Conservation (phyloP, 2,888 invertebrate species). For the Masnerella sp. region DNA sequence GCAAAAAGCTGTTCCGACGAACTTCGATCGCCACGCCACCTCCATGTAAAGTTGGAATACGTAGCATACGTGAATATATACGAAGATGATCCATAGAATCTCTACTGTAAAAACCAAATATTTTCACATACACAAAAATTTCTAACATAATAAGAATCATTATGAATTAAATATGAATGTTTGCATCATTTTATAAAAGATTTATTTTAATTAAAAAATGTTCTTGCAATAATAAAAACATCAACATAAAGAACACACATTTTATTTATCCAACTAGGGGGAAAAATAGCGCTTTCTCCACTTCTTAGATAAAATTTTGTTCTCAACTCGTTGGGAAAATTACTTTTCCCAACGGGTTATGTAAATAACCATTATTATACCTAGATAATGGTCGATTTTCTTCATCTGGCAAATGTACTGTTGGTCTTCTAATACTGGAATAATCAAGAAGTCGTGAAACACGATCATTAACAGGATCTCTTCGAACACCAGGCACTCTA, state of each 20-base stretch:
- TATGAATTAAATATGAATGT: too few relatives aligned
- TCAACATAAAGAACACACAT: too few relatives aligned
- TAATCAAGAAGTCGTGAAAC: constrained; percentile 14
- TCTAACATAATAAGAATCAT: too few relatives aligned
- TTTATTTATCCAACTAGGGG: not conserved
- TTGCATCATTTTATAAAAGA: too few relatives aligned
- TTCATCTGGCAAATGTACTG: constrained; percentile 22
- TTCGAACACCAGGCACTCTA: constrained; percentile 29
- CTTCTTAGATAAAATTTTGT: too few relatives aligned
- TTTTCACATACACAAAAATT: too few relatives aligned
- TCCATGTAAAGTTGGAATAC: constrained; percentile 42
- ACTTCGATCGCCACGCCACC: constrained; percentile 65
- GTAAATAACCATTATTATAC: constrained; percentile 13
- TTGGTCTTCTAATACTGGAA: constrained; percentile 10
- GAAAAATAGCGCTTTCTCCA: not conserved
- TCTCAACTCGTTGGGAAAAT: too few relatives aligned
- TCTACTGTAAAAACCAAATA: constrained; percentile 16
- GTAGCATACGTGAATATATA: constrained; percentile 4
- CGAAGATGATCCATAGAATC: constrained; percentile 11
- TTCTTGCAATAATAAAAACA: too few relatives aligned
- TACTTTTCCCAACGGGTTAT: too few relatives aligned
- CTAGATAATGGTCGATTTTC: constrained; percentile 26
- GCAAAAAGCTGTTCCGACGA: constrained; percentile 63
- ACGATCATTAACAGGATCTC: constrained; percentile 29
- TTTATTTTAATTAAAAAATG: too few relatives aligned